Conservation (phyloP, 1,140 invertebrate genomes). For the Penaeus indicus region DNA sequence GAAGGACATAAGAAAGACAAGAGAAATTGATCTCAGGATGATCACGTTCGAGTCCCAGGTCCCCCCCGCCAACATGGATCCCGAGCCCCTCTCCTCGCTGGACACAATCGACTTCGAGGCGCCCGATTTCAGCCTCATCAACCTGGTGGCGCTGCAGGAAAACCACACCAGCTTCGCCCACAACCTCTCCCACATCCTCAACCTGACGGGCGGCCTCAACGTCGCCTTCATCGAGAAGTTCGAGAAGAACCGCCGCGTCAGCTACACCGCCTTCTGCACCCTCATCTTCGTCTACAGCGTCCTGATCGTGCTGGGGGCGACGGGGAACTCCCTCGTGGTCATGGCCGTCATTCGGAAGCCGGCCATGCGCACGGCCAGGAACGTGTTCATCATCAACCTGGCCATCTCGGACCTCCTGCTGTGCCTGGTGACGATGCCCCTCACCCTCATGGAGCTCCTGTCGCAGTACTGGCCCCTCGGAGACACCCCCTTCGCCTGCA, state of each 20-base stretch:
- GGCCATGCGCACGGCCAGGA: constrained; percentile 86
- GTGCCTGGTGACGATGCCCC: constrained; percentile 89
- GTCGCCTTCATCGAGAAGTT: constrained; percentile 58
- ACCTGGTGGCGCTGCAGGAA: background rate
- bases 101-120: background rate
- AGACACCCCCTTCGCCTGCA: constrained; percentile 79
- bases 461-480: constrained; percentile 83
- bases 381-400: constrained; percentile 90
- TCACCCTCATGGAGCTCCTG: constrained; percentile 85
- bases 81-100: background rate
- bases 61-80: background rate
- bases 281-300: constrained; percentile 80
- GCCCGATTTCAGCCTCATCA: background rate
- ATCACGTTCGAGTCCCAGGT: background rate
- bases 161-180: constrained; percentile 33
- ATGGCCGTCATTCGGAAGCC: constrained; percentile 83
- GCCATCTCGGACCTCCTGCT: constrained; percentile 90
- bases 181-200: constrained; percentile 57
- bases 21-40: no score
- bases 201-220: constrained; percentile 59
- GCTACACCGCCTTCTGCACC: constrained; percentile 76
- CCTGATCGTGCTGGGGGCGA: constrained; percentile 82
- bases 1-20: no score
- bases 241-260: constrained; percentile 76
- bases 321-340: constrained; percentile 86